Percentiles rank a stretch among this genome's conserved stretches.
Evolutionary conservation across 1,140 invertebrate species (phyloP).

Genomic region (Rhagoletis zephyria): DNA sequence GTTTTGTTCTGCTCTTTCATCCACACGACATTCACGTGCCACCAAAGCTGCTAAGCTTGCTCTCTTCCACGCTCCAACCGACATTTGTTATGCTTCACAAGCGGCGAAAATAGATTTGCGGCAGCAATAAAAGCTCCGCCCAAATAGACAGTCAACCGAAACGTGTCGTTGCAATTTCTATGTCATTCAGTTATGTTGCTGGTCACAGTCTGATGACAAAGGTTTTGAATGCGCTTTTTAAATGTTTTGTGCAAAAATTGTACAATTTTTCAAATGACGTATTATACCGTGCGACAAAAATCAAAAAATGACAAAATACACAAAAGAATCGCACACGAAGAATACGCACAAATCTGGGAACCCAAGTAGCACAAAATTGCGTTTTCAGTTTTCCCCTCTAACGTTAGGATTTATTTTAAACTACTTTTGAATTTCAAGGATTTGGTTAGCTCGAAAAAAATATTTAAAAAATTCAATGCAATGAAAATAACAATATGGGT

Average conservation of each 20-base stretch:
- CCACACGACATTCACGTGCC: constrained; percentile 32
- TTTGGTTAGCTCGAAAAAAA: too few relatives aligned
- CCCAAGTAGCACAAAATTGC: too few relatives aligned
- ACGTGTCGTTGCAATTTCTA: not conserved
- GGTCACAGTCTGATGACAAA: not conserved
- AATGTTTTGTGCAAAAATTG: not conserved
- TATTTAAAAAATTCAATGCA: too few relatives aligned
- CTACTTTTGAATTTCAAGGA: too few relatives aligned
- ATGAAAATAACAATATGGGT: too few relatives aligned
- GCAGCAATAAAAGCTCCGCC: constrained; percentile 16
- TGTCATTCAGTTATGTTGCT: not conserved
- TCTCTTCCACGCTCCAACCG: not conserved
- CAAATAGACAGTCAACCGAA: not conserved
- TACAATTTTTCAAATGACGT: constrained; percentile 23
- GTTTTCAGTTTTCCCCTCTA: too few relatives aligned
- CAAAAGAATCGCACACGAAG: too few relatives aligned
- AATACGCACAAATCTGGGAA: too few relatives aligned
- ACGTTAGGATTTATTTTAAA: too few relatives aligned
- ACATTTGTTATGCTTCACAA: not conserved
- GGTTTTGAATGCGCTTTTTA: not conserved
- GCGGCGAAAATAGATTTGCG: not conserved
- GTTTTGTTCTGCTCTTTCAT: constrained; percentile 31
- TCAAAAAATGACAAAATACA: too few relatives aligned
- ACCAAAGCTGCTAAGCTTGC: not conserved
- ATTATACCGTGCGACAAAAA: too few relatives aligned